These are phyloP conservation scores for Terrapene triunguis DNA, from an alignment of 2,113 vertebrate species.

Conservation along the genomic window DNA sequence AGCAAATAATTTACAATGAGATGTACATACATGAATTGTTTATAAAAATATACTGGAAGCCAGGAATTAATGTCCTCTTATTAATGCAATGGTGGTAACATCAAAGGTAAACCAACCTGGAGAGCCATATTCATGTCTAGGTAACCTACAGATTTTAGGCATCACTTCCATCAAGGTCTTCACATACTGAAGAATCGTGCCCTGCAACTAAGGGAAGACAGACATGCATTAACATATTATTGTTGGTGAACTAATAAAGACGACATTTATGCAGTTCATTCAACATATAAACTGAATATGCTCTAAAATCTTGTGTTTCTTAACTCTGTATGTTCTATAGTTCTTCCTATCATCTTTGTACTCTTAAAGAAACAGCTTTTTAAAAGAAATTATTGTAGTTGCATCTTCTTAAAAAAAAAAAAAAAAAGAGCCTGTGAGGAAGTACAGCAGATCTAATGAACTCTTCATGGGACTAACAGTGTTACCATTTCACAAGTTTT, in stretches of 20 bases:
- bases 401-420: not conserved
- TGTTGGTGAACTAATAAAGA: not conserved
- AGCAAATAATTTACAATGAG: not conserved
- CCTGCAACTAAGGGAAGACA: conserved; percentile 84
- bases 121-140: conserved; percentile 91
- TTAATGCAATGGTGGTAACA: not conserved
- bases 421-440: not conserved
- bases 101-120: conserved; percentile 81
- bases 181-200: conserved; percentile 91
- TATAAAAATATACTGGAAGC: not conserved
- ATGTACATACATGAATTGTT: not conserved
- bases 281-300: not conserved
- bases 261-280: not conserved
- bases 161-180: conserved; percentile 93
- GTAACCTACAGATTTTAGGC: conserved; percentile 92
- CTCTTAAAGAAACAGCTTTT: not conserved
- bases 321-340: not conserved
- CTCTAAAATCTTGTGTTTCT: not conserved
- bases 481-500: not conserved
- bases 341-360: not conserved
- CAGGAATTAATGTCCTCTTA: not conserved
- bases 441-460: not conserved
- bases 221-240: not conserved
- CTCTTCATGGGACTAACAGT: not conserved
- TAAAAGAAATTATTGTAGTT: not conserved